Evolutionary conservation across 2,797 vertebrate genomes (phyloP).

Genomic region (Pipistrellus kuhlii): DNA sequence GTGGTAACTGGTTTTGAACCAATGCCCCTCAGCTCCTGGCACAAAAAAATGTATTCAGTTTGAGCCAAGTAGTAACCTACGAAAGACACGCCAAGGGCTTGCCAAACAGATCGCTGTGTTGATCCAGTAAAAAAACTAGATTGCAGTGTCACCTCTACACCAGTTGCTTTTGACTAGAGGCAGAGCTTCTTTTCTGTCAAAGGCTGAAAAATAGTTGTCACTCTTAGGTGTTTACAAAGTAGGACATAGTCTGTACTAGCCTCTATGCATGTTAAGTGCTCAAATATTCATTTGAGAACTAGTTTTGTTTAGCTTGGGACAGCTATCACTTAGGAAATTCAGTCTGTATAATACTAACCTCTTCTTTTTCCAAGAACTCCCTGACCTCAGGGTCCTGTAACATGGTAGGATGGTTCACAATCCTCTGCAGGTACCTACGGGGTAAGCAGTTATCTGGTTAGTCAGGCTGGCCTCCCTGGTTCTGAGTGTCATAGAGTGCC

Average conservation of each 20-base stretch:
- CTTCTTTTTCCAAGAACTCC: slow-evolving; percentile 98
- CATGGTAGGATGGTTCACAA: slow-evolving; percentile 95
- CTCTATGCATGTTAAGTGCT: not conserved
- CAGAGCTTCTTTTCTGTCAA: slow-evolving; percentile 56
- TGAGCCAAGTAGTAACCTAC: slow-evolving; percentile 28
- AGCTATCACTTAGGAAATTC: slow-evolving; percentile 20
- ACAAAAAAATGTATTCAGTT: slow-evolving; percentile 55
- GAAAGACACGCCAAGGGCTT: slow-evolving; percentile 7
- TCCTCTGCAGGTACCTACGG: slow-evolving; percentile 94
- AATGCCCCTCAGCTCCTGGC: not conserved
- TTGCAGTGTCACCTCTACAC: not conserved
- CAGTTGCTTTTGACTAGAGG: not conserved
- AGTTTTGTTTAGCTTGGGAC: slow-evolving; percentile 12
- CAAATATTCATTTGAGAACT: slow-evolving; percentile 12
- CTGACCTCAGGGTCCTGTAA: slow-evolving; percentile 97
- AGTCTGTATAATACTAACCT: slow-evolving; percentile 88
- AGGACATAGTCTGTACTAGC: not conserved
- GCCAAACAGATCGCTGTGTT: not conserved
- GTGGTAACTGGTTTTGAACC: slow-evolving; percentile 45
- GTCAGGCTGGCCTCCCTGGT: not conserved
- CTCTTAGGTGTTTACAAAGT: not conserved
- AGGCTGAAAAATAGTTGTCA: slow-evolving; percentile 14
- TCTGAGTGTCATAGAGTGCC: not conserved
- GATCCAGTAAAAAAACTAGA: not conserved
- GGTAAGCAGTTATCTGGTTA: slow-evolving; percentile 40